Conservation (phyloP, 2,113 vertebrate species). For the Urocitellus parryii region DNA sequence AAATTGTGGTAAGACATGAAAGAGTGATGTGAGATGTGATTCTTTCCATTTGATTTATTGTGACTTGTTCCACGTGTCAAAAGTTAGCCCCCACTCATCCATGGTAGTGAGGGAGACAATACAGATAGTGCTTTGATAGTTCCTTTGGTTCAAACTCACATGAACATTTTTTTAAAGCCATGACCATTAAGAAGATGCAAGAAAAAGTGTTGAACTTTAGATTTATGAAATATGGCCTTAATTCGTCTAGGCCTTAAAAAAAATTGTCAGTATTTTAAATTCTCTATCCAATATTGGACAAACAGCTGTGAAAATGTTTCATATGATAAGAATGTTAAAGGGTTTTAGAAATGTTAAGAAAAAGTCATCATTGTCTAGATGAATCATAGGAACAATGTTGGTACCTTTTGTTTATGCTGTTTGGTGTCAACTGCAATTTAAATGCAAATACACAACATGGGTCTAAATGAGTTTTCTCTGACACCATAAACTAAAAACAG, state of each 20-base stretch:
- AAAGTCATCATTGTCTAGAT: too few relatives aligned
- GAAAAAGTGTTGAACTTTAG: not conserved
- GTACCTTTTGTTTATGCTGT: not conserved
- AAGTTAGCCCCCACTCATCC: not conserved
- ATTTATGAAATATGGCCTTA: not conserved
- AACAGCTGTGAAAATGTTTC: not conserved
- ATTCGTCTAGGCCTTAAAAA: not conserved
- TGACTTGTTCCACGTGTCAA: not conserved
- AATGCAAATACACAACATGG: not conserved
- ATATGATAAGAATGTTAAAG: not conserved
- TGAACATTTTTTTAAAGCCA: not conserved
- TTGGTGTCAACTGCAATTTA: not conserved
- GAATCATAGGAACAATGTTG: not conserved
- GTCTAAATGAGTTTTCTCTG: constrained; percentile 43
- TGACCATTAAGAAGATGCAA: not conserved
- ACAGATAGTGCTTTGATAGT: not conserved
- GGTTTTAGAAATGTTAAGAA: not conserved
- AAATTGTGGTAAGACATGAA: not conserved
- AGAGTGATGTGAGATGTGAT: not conserved
- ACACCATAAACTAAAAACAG: not conserved
- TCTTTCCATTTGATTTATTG: constrained; percentile 4
- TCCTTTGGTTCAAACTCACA: not conserved
- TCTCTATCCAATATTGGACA: not conserved
- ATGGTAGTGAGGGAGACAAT: not conserved
- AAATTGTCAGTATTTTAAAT: not conserved